Percentiles rank a stretch among this genome's conserved stretches.
phyloP scores from a whole-genome alignment of 1,140 invertebrate species.

The Bradysia coprophila region DNA sequence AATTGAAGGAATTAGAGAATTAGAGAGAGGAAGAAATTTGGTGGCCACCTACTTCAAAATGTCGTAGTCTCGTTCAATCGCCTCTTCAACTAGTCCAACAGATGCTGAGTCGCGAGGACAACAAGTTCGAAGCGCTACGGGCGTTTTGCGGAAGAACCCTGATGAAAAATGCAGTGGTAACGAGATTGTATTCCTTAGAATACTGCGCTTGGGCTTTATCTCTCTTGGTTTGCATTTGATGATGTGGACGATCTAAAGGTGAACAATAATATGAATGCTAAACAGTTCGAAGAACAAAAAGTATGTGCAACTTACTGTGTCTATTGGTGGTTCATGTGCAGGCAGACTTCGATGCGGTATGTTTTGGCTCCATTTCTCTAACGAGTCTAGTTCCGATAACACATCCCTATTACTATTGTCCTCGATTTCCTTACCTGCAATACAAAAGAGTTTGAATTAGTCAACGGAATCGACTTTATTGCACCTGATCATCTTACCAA shows the following conservation, averaged over 20 bases:
- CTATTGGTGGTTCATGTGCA: neutral
- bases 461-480: no score
- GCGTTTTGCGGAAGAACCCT: neutral
- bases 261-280: neutral
- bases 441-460: no score
- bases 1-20: no score
- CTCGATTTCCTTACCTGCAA: no score
- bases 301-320: no score
- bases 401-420: neutral
- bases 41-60: slow-evolving; percentile 3
- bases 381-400: neutral
- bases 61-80: slow-evolving; percentile 1
- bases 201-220: neutral
- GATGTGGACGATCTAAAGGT: neutral
- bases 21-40: no score
- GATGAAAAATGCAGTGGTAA: slow-evolving; percentile 2
- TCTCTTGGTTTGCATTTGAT: neutral
- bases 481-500: no score
- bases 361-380: neutral
- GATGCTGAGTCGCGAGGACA: neutral
- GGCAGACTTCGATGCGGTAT: neutral
- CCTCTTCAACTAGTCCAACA: neutral
- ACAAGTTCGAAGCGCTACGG: neutral
- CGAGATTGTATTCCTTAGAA: neutral
- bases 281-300: no score